phyloP scores from a whole-genome alignment of 2,797 vertebrate species.

The Iguana delicatissima region DNA sequence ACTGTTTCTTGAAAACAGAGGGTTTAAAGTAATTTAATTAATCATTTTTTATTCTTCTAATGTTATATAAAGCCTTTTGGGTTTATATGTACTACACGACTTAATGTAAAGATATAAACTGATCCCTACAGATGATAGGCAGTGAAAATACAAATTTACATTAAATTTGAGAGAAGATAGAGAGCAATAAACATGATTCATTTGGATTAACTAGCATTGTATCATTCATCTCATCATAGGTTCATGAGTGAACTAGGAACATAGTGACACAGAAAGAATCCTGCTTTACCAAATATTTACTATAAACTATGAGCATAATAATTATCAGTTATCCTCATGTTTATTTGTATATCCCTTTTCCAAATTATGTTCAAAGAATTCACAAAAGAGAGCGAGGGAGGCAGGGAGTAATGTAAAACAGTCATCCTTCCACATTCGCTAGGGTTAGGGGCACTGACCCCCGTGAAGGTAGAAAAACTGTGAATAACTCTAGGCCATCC shows the following conservation, averaged over 20 bases:
- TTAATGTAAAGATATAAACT: conserved; percentile 51
- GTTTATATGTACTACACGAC: conserved; percentile 63
- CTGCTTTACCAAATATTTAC: neutral
- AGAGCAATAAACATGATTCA: neutral
- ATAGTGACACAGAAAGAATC: neutral
- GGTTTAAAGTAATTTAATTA: conserved; percentile 84
- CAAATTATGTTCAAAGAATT: neutral
- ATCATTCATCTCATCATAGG: neutral
- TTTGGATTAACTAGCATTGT: neutral
- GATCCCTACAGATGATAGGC: conserved; percentile 39
- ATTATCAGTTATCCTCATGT: neutral
- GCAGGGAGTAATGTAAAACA: too few relatives aligned
- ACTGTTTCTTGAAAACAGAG: conserved; percentile 81
- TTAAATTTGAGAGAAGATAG: neutral
- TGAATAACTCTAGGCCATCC: too few relatives aligned
- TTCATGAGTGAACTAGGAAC: neutral
- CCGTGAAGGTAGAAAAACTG: too few relatives aligned
- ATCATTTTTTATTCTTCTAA: conserved; percentile 81
- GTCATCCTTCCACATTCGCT: too few relatives aligned
- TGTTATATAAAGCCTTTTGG: conserved; percentile 77
- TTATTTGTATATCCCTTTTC: neutral
- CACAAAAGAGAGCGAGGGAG: neutral
- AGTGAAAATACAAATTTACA: conserved; percentile 48
- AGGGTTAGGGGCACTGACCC: too few relatives aligned
- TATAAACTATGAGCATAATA: neutral